Evolutionary conservation across 2,113 vertebrate species (phyloP).

Genomic region (Ursus arctos): DNA sequence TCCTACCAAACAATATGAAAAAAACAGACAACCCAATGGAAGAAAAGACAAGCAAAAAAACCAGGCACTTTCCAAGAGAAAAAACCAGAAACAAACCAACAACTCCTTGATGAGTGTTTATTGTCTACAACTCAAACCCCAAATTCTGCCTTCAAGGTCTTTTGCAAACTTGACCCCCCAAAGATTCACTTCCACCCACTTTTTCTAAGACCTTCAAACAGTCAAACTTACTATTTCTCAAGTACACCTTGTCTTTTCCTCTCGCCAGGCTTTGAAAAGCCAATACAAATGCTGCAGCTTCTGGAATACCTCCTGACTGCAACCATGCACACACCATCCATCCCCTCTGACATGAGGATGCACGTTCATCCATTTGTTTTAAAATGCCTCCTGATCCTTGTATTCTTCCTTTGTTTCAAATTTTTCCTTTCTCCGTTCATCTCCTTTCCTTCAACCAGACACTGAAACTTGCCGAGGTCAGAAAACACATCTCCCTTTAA

Average conservation of each 20-base stretch:
- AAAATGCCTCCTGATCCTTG: background rate
- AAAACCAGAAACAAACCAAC: background rate
- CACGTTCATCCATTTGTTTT: background rate
- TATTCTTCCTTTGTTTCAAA: background rate
- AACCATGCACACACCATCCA: background rate
- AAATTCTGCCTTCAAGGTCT: background rate
- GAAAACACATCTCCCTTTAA: background rate
- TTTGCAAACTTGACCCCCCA: background rate
- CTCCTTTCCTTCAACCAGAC: slow-evolving; percentile 1
- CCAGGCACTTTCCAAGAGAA: background rate
- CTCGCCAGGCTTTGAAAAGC: background rate
- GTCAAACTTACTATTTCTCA: background rate
- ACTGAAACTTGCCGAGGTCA: background rate
- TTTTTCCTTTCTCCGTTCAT: background rate
- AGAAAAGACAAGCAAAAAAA: background rate
- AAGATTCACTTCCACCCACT: background rate
- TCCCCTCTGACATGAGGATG: background rate
- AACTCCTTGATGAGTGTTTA: background rate
- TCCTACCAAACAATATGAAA: background rate
- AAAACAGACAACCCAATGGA: background rate
- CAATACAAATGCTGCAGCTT: background rate
- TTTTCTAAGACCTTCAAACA: background rate
- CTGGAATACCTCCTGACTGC: background rate
- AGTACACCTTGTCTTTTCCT: background rate
- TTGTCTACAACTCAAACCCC: background rate